Base-by-base conservation (phyloP, 1,140 invertebrate species). In the Lethrus apterus region DNA sequence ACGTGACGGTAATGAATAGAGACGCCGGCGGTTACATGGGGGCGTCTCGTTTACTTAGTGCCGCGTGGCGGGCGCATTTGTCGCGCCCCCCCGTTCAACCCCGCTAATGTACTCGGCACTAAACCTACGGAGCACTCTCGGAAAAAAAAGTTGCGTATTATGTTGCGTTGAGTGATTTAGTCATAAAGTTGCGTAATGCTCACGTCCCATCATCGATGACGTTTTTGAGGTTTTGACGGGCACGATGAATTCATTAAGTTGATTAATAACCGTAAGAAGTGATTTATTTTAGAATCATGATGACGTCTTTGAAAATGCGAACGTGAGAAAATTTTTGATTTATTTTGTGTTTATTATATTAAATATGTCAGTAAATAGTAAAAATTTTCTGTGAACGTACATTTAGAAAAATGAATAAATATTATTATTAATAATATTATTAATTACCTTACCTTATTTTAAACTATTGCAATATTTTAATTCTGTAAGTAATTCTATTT, bases 1-100 rank as follows among this genome's bases (percentile, higher is more conserved):
- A 57, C 55, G 55, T 57, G 55, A 54, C 52, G 35, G 52, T 57
- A 57, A 57, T 57, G 55, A 57, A 57, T 57, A 57, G 44, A 51
- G 52, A 42, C 35, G 43, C 17, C 47, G 53, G 55, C 44, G 46
- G 36, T 50, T 32, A 46, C 29, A 36, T 17, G 33, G 42, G 47
- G 47, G 55, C 44, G 49, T 26, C 42, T 45, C 50, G 52, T 54
- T 50, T 45, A 50, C 47, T 54, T 49, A 50, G 41, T 17, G 55
- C 46, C 55, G 52, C 55, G 55, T 57, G 55, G 50, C 55, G 34
- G 45, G 42, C 54, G 43, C 52, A 57, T 57, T 57, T 57, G 52
- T 52, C 47, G 52, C 47, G 52, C 55, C 55, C 55, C 51, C 35
- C 46, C 36, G 38, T 42, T 38, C 26, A 50, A 44, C 34, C 48